Conservation (phyloP, 2,797 vertebrate genomes). For the Squalus acanthias region DNA sequence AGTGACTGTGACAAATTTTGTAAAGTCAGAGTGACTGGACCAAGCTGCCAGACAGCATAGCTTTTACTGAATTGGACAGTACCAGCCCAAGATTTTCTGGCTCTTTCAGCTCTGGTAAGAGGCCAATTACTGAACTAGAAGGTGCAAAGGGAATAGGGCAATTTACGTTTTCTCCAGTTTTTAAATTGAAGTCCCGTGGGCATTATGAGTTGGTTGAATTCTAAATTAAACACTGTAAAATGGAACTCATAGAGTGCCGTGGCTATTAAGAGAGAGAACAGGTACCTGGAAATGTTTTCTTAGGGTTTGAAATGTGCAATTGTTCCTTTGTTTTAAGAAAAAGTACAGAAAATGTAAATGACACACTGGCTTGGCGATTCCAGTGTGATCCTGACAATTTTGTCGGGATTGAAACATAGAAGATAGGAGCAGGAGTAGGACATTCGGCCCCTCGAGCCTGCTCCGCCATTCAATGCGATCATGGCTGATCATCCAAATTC, state of each 20-base stretch:
- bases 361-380: not conserved
- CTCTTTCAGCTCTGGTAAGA: not conserved
- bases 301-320: not conserved
- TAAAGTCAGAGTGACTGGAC: not conserved
- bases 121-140: not conserved
- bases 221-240: not conserved
- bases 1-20: not conserved
- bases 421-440: no score
- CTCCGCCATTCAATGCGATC: no score
- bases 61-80: not conserved
- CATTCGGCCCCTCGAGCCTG: no score
- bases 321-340: not conserved
- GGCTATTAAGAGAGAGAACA: not conserved
- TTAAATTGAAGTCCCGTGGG: not conserved
- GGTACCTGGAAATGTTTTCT: not conserved
- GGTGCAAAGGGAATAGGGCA: not conserved
- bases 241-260: not conserved
- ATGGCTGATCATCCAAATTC: no score
- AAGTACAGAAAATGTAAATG: not conserved
- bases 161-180: not conserved
- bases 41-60: not conserved
- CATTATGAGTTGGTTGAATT: conserved; percentile 1
- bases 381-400: not conserved
- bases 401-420: not conserved
- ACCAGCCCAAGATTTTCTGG: not conserved